A percentile compares a stretch with the other conserved stretches of the same genome.
Conservation (phyloP, 2,113 vertebrate species). For the Chloroceryle aenea region DNA sequence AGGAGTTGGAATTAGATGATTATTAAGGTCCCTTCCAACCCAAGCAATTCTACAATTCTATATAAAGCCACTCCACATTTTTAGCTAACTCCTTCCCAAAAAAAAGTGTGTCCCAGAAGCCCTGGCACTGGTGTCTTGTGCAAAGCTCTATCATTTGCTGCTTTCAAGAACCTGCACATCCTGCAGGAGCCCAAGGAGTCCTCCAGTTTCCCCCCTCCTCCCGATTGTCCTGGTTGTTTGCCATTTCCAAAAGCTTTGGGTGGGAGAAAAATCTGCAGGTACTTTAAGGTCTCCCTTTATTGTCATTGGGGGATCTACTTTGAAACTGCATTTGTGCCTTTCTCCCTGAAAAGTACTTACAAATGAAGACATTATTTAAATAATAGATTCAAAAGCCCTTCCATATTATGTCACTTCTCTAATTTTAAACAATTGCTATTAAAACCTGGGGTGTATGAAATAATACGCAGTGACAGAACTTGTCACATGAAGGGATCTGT, state of each 20-base stretch:
- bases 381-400: neutral
- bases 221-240: neutral
- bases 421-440: neutral
- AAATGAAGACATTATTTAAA: slow-evolving; percentile 11
- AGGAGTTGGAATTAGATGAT: no score
- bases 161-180: neutral
- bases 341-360: neutral
- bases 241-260: neutral
- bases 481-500: neutral
- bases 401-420: neutral
- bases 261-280: neutral
- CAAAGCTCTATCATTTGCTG: neutral
- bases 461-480: neutral
- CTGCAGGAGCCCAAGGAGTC: neutral
- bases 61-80: neutral
- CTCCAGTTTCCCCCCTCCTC: neutral
- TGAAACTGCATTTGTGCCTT: neutral
- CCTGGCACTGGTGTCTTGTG: neutral
- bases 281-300: neutral
- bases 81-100: neutral
- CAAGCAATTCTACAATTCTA: no score
- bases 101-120: neutral
- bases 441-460: neutral
- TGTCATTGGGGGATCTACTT: neutral
- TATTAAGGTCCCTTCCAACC: no score